Evolutionary conservation across 2,888 invertebrate genomes (phyloP).

Genomic region (Incurvaria masculella): DNA sequence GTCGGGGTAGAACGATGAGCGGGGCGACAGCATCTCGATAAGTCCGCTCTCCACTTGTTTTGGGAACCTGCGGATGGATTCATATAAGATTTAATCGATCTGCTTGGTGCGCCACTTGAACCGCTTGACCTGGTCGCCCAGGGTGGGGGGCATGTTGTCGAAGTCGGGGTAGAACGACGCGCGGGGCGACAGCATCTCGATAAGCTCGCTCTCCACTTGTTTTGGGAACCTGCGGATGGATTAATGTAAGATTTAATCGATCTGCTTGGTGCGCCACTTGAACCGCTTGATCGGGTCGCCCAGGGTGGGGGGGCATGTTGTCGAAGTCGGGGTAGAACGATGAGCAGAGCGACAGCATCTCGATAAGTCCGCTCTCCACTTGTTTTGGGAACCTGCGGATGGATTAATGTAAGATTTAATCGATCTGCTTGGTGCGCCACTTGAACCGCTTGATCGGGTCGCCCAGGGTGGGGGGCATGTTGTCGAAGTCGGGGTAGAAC

Average conservation of each 20-base stretch:
- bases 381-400: constrained; percentile 73
- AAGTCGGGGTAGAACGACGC: constrained; percentile 86
- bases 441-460: constrained; percentile 81
- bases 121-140: constrained; percentile 83
- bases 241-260: too few relatives aligned
- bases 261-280: constrained; percentile 93
- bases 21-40: constrained; percentile 86
- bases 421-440: constrained; percentile 96
- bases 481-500: constrained; percentile 86
- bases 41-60: constrained; percentile 72
- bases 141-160: constrained; percentile 67
- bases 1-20: constrained; percentile 84
- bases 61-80: constrained; percentile 69
- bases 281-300: constrained; percentile 85
- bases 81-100: too few relatives aligned
- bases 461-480: constrained; percentile 74
- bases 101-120: constrained; percentile 93
- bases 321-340: constrained; percentile 88
- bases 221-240: constrained; percentile 73
- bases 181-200: constrained; percentile 87
- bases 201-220: constrained; percentile 73
- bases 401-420: too few relatives aligned
- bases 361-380: constrained; percentile 77
- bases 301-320: constrained; percentile 69
- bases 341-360: constrained; percentile 81